Base-by-base conservation (phyloP, 2,888 invertebrate species). In the Matsumyia berberina region DNA sequence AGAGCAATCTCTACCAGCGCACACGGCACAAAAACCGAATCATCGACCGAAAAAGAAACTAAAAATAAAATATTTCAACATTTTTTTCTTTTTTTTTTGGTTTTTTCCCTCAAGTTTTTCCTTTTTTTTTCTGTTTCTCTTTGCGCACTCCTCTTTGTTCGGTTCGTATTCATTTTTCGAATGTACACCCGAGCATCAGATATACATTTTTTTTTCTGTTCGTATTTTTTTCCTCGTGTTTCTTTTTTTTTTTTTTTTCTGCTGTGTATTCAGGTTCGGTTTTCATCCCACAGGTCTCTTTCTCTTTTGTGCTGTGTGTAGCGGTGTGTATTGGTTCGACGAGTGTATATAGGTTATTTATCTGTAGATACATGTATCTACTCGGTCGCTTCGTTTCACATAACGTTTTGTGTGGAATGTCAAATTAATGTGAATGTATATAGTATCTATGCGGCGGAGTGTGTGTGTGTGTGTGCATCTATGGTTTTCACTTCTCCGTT, bases 41-140 rank as follows among this genome's bases (percentile, higher is more conserved):
- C 85, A 85, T 85, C 85, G 85, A 85, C 85, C 85, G 85, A 85
- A 85, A 85, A 85, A 85, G 80, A 85, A 85, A 85, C 85, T 85
- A 85, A 85, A 85, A 85, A 85, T 85, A 85, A 85, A 85, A 76
- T 85, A 85, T 85, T 85, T 85, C 85, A 80, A 80, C 79, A 85
- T 79, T 82, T 73, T 77, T 81, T 69, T 82, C n/a, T n/a, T n/a
- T 76, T 76, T 46, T 35, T 24, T 19, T 62, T 11, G 58, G 46
- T 79, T 67, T 81, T 81, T 82, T 77, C 33, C 69, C 55, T 69
- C 57, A 8, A 51, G 58, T 82, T 67, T 70, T 62, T 24, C 4
- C n/a, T 24, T 24, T 24, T 24, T 31, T 76, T 37, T 74, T 79
- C 46, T 74, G 64, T 85, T 76, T 85, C 85, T 85, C 85, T 80